Base-by-base conservation (phyloP, 2,113 vertebrate species). In the Zosterops borbonicus region DNA sequence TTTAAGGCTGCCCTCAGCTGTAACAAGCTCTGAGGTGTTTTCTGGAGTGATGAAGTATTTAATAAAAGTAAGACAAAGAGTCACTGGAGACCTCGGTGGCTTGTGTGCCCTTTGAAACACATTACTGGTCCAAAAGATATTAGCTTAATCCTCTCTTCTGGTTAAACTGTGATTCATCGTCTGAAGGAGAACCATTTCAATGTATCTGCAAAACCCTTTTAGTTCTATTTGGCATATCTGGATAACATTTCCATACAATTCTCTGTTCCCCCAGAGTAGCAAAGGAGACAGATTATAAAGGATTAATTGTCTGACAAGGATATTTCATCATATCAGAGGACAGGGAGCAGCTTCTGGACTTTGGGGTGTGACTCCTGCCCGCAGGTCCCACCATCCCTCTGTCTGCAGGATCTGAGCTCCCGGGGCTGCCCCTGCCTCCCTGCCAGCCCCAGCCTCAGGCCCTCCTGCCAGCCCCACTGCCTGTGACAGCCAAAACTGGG, bases 61-160 rank as follows among this genome's bases (percentile, higher is more conserved):
- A 96, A 97, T 96, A 96, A 97, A 97, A 90, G 75, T 50, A 96
- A 97, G 92, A 96, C 94, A 96, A 98, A 96, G 92, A 94, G 90
- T 71, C 95, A 86, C 50, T 58, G 65, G 92, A 97, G 96, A 92
- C 86, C 75, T 94, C 5, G 3, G 71, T 62, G 93, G 16, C 75
- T 95, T 76, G 58, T 88, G 65, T 75, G 96, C 64, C 96, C 95
- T 97, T 95, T 96, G 92, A 94, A 98, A 92, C 74, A 83, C 83
- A 80, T 92, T 88, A 70, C 69, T 88, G 63, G 53, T 41, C 92
- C 93, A 83, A 92, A 89, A 96, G 95, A 94, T 95, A 95, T 96
- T 91, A 93, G 69, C 88, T 95, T 95, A 97, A 96, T 94, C 81
- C 70, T 84, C 82, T 92, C 60, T 83, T 96, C 92, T 95, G 92